Evolutionary conservation across 1,140 invertebrate genomes (phyloP).

Genomic region (Zeugodacus cucurbitae): DNA sequence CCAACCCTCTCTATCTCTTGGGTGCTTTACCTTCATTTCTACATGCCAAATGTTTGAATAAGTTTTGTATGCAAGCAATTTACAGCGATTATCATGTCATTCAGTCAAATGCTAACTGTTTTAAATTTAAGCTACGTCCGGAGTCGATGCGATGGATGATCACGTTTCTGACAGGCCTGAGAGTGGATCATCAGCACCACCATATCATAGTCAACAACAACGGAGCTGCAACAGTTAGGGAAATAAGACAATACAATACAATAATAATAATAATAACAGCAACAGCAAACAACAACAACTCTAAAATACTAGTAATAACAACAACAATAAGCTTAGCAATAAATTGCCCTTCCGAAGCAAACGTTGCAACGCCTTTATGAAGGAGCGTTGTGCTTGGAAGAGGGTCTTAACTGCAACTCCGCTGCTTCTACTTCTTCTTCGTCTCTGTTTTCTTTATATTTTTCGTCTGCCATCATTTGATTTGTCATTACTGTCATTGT

Average conservation of each 20-base stretch:
- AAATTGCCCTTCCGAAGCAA: constrained; percentile 5
- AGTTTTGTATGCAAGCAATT: not conserved
- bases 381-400: not conserved
- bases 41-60: not conserved
- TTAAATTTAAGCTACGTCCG: not conserved
- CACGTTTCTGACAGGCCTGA: constrained; percentile 29
- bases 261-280: not conserved
- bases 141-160: not conserved
- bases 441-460: not conserved
- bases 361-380: not conserved
- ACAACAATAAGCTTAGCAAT: not conserved
- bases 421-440: not conserved
- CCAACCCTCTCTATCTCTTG: not conserved
- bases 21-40: not conserved
- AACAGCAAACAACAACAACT: not conserved
- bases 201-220: not conserved
- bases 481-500: constrained; percentile 32
- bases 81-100: not conserved
- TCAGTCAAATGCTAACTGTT: constrained; percentile 27
- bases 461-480: constrained; percentile 17
- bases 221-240: not conserved
- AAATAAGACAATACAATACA: not conserved
- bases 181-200: not conserved
- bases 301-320: not conserved
- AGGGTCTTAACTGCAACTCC: too few species aligned